Conservation (phyloP, 2,113 vertebrate genomes). For the Glareola pratincola region DNA sequence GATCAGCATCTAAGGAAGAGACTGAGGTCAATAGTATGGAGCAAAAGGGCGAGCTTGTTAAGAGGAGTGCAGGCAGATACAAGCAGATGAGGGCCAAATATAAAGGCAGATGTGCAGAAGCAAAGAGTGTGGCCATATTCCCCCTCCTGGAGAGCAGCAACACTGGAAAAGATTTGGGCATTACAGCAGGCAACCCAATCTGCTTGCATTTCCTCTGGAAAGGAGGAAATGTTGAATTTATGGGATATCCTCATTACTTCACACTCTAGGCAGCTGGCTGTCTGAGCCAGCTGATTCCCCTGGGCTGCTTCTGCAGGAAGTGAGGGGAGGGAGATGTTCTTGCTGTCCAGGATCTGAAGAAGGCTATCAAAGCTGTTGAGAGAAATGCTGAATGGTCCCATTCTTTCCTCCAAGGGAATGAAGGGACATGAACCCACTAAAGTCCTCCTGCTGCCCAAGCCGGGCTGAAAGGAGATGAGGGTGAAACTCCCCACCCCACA, state of each 20-base stretch:
- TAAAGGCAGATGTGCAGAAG: background rate
- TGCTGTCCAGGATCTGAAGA: background rate
- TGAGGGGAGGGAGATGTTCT: background rate
- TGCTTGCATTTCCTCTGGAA: accelerated
- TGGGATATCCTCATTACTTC: background rate
- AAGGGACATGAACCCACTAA: background rate
- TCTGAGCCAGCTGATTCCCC: background rate
- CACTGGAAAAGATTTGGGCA: background rate
- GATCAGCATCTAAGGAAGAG: background rate
- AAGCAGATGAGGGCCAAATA: background rate
- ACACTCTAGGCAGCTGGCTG: background rate
- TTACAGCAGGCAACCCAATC: background rate
- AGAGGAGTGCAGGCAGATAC: background rate
- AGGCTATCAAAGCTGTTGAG: background rate
- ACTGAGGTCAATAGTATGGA: background rate
- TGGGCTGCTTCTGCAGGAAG: background rate
- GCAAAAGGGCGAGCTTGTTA: background rate
- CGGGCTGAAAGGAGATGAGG: background rate
- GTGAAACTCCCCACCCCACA: background rate
- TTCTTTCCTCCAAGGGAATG: background rate
- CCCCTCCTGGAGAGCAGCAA: background rate
- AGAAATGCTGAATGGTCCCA: background rate
- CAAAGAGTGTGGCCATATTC: accelerated
- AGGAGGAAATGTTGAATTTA: background rate
- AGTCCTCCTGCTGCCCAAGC: background rate